Base-by-base conservation (phyloP, 2,113 vertebrate species). In the Nymphicus hollandicus region DNA sequence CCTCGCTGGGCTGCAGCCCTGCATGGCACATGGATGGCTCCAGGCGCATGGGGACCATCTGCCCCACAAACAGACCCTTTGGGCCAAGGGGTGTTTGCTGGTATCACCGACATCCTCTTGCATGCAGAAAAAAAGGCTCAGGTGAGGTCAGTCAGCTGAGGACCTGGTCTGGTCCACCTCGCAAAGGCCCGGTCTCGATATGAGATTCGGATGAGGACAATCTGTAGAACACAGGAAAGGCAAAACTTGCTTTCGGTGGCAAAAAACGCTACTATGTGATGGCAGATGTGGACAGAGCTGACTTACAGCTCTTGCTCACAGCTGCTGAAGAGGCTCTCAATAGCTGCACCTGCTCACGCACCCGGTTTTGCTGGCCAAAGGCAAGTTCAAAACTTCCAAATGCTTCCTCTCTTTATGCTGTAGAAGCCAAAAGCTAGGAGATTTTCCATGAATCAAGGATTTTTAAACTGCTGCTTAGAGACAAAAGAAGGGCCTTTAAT, bases 291-390 rank as follows among this genome's bases (percentile, higher is more conserved):
- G 81, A 41, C 69, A 78, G 65, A 66, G 65, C 88, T 84, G 83
- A 29, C 61, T 71, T 64, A 7, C 13, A 82, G 81, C 63, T 79
- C 15, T 39, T 72, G 61, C 86, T 89, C 73, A 47, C 95, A 92
- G 93, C 93, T 96, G 91, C 86, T 80, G 79, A 31, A 69, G 82
- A 90, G 80, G 47, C 35, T 84, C 61, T 91, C 5, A 1, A 25
- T 33, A 6, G 80, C 65, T 71, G 87, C 95, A 96, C 91, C 93
- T 96, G 93, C 93, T 93, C 89, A 22, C 3, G 4, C 91, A 90
- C 66, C 47, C 39, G 11, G 43, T n/a, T 79, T 64, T 41, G 60
- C n/a, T 0, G 10, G 44, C 80, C 3, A 0, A 31, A 4, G 6
- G 84, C 81, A 72, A 56, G 43, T 81, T 81, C 74, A 58, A 83